These are phyloP conservation scores for Sorex maritimensis DNA, from an alignment of 2,797 vertebrate species.

Conservation along the genomic window DNA sequence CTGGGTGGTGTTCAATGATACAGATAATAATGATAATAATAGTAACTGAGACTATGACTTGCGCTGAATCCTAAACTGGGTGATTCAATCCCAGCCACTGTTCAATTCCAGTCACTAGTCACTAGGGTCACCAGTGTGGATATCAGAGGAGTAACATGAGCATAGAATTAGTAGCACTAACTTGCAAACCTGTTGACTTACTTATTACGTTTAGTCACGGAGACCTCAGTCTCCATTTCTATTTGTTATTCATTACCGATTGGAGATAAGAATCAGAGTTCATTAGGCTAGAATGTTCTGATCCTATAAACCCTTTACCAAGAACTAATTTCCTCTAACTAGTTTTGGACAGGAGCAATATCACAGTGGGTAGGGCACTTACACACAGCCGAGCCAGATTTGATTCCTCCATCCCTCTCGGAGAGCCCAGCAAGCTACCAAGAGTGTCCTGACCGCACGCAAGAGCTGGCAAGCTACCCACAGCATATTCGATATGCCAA, in stretches of 20 bases:
- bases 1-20: too few relatives aligned
- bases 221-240: background rate
- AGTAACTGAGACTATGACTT: background rate
- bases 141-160: background rate
- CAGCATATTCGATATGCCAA: too few relatives aligned
- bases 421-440: too few relatives aligned
- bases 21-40: slow-evolving; percentile 13
- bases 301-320: background rate
- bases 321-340: background rate
- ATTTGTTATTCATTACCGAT: background rate
- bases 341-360: background rate
- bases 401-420: too few relatives aligned
- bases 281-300: background rate
- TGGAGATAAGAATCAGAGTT: slow-evolving; percentile 26
- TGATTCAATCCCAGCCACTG: background rate
- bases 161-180: background rate
- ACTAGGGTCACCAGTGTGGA: background rate
- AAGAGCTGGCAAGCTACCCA: too few relatives aligned
- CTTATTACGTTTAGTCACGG: background rate
- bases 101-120: background rate
- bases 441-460: too few relatives aligned
- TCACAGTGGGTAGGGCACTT: too few relatives aligned
- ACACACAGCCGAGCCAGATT: too few relatives aligned
- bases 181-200: background rate
- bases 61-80: background rate